A percentile compares a stretch with the other conserved stretches of the same genome.
Conservation (phyloP, 1,140 invertebrate genomes). For the Drosophila lowei region DNA sequence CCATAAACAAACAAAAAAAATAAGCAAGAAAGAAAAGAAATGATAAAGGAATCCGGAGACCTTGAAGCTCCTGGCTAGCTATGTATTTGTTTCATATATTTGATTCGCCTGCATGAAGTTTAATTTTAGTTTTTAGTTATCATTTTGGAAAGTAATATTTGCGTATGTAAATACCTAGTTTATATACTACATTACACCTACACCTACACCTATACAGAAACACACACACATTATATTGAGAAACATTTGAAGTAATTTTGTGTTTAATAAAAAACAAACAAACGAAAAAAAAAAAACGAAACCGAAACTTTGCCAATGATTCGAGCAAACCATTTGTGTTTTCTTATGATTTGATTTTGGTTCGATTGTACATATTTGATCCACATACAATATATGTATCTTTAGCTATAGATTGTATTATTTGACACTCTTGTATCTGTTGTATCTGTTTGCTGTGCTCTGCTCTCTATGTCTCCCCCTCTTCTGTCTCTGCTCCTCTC, state of each 20-base stretch:
- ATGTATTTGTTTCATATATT: constrained; percentile 55
- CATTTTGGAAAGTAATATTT: constrained; percentile 72
- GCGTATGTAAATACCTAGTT: constrained; percentile 77
- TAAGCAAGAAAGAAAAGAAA: constrained; percentile 10
- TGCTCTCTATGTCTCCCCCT: constrained; percentile 26
- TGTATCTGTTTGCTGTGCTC: constrained; percentile 47
- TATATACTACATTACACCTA: constrained; percentile 57
- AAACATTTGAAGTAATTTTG: constrained; percentile 73
- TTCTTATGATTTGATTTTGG: constrained; percentile 60
- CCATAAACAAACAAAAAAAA: constrained; percentile 23
- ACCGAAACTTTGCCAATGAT: constrained; percentile 55
- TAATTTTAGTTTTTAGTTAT: constrained; percentile 70
- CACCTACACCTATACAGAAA: constrained; percentile 16
- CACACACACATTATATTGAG: constrained; percentile 54
- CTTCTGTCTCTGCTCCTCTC: constrained; percentile 20
- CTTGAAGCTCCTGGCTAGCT: constrained; percentile 29
- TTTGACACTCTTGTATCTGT: constrained; percentile 45
- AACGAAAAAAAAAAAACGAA: constrained; percentile 41
- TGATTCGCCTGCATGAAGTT: constrained; percentile 69
- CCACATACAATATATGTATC: constrained; percentile 16
- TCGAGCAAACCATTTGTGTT: constrained; percentile 70
- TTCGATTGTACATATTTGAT: constrained; percentile 34
- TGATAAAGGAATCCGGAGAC: constrained; percentile 13
- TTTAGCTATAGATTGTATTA: constrained; percentile 38
- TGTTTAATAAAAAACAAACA: constrained; percentile 74